Evolutionary conservation across 2,113 vertebrate species (phyloP).

Genomic region (Cephalophus harveyi): DNA sequence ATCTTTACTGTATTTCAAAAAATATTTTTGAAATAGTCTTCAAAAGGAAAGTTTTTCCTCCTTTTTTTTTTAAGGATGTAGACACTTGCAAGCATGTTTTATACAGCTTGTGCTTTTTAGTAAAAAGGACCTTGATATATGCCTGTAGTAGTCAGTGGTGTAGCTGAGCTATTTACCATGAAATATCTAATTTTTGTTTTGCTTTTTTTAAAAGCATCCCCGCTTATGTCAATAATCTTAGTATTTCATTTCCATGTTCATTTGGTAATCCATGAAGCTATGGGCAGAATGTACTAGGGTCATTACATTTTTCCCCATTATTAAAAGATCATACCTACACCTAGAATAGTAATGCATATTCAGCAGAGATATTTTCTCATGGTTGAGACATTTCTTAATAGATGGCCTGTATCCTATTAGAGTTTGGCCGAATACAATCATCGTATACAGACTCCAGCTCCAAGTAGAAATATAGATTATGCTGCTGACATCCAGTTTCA

Average conservation of each 20-base stretch:
- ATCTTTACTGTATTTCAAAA: neutral
- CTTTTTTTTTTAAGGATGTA: neutral
- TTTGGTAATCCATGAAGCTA: neutral
- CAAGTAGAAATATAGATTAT: conserved; percentile 17
- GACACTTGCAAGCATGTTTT: neutral
- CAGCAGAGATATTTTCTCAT: conserved; percentile 17
- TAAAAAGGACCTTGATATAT: neutral
- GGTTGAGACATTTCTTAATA: conserved; percentile 29
- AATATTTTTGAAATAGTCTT: neutral
- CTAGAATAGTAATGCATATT: conserved; percentile 31
- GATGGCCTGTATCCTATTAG: neutral
- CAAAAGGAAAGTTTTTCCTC: neutral
- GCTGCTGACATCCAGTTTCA: neutral
- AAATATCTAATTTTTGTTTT: neutral
- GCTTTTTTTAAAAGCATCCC: neutral
- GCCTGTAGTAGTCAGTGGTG: neutral
- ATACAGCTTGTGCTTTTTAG: neutral
- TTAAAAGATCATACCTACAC: neutral
- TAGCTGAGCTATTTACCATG: neutral
- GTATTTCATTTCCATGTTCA: neutral
- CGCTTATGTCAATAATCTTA: neutral
- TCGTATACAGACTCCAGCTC: neutral
- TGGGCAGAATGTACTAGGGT: neutral
- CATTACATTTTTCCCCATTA: conserved; percentile 15
- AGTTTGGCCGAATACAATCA: neutral